Conservation (phyloP, 2,888 invertebrate genomes). For the Heterodera filipjevi region DNA sequence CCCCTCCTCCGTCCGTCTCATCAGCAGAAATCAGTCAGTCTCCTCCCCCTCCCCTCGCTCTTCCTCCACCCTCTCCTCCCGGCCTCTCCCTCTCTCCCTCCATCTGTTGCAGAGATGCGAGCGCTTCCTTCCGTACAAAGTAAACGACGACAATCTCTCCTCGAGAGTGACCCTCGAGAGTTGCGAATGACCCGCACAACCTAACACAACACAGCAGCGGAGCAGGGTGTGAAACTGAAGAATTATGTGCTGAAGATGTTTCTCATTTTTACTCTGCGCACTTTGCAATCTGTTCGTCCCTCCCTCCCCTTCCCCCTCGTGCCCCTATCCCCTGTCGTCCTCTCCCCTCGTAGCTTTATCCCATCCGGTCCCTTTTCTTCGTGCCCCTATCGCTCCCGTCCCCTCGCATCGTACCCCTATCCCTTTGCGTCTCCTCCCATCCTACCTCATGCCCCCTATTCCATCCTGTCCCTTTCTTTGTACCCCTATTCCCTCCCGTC, state of each 20-base stretch:
- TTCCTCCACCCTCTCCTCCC: not conserved
- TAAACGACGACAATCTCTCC: not conserved
- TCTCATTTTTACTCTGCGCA: not conserved
- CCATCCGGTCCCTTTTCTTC: not conserved
- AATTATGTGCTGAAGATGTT: not conserved
- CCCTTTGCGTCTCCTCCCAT: not conserved
- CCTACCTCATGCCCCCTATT: not conserved
- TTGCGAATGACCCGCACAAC: not conserved
- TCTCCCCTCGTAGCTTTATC: not conserved
- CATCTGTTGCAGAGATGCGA: not conserved
- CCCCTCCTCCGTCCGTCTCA: not conserved
- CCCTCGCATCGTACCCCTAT: not conserved
- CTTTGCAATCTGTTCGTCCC: not conserved
- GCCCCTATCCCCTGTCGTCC: not conserved
- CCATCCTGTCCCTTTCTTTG: not conserved
- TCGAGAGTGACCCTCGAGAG: slow-evolving; percentile 10
- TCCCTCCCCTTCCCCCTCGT: not conserved
- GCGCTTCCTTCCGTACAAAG: not conserved
- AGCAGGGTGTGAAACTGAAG: not conserved
- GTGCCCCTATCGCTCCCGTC: not conserved
- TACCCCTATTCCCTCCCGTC: not conserved
- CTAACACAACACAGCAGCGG: not conserved
- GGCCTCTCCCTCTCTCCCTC: no score
- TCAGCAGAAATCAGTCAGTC: not conserved
- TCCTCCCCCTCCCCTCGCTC: not conserved